A percentile compares a stretch with the other conserved stretches of the same genome.
Conservation (phyloP, 2,113 vertebrate species). For the Climacteris rufus region DNA sequence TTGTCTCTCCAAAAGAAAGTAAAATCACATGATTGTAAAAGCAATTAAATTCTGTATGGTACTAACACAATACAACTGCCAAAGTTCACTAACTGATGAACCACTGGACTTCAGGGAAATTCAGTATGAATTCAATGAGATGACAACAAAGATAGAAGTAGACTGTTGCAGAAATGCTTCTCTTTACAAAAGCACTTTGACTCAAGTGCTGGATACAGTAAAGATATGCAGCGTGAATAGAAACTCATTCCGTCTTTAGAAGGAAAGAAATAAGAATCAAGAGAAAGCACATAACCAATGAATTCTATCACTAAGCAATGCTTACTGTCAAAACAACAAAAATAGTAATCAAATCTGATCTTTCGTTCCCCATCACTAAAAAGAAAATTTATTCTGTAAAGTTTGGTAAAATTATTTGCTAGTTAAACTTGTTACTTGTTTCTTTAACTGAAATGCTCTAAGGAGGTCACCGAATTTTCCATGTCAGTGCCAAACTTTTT, state of each 20-base stretch:
- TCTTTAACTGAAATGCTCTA: not conserved
- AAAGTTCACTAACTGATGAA: not conserved
- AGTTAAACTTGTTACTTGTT: not conserved
- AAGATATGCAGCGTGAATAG: not conserved
- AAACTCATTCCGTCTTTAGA: not conserved
- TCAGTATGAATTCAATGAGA: not conserved
- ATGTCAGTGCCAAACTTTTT: not conserved
- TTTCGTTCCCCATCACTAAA: not conserved
- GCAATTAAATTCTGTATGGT: not conserved
- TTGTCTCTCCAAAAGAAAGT: not conserved
- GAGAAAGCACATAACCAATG: not conserved
- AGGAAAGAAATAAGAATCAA: not conserved
- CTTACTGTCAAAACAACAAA: not conserved
- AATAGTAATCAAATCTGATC: not conserved
- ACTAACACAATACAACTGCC: not conserved
- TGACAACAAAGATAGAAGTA: not conserved
- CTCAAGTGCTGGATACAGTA: not conserved
- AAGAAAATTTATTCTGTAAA: not conserved
- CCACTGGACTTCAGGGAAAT: not conserved
- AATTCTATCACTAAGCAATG: not conserved
- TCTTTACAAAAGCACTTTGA: not conserved
- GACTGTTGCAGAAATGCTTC: not conserved
- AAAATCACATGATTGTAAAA: not conserved
- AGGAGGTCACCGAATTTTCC: not conserved
- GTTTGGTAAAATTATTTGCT: not conserved